Evolutionary conservation across 2,888 invertebrate species (phyloP), one percentile per base, ranked within the genome.

Genomic region (Caradrina clavipalpis): DNA sequence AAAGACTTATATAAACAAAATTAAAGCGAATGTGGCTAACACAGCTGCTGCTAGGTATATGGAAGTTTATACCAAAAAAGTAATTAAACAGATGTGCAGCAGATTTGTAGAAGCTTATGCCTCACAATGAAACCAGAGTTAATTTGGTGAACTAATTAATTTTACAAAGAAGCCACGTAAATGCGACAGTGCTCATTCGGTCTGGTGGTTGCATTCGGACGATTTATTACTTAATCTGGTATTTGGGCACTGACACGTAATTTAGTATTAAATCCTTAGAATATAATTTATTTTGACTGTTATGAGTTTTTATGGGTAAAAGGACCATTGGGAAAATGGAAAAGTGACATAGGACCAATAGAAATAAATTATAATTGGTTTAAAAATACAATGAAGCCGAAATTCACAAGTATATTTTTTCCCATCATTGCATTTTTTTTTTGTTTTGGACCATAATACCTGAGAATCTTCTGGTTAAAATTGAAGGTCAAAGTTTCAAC

Each of bases 131-230:
- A 60, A n/a, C 21, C 57, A 21, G 26, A 50, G 59, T 53, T 59
- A 69, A 57, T 59, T 19, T 22, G 15, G 19, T 11, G 10, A 57
- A 68, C 63, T 63, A 70, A 76, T 72, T 64, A 73, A 42, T 61
- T 50, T 66, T 5, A 56, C 56, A 61, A 70, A 45, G 26, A 57
- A 19, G 19, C 51, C 39, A 39, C 47, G 22, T 26, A 69, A 53
- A 50, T 51, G 49, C 21, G 13, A 17, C 19, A 50, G 17, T 17
- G 10, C 17, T 26, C 51, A 10, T 47, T 58, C 19, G 15, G 39
- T 35, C 35, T 35, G 35, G 35, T 35, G 35, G 1, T 8, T 35
- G 8, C 35, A 8, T 35, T 35, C 8, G 13, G 15, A 19, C 11
- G 13, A 42, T 53, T 64, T 49, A 26, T 55, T 13, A 2, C 22